Percentiles rank a stretch among this genome's conserved stretches.
Conservation (phyloP, 2,113 vertebrate genomes). For the Trichomycterus rosablanca region DNA sequence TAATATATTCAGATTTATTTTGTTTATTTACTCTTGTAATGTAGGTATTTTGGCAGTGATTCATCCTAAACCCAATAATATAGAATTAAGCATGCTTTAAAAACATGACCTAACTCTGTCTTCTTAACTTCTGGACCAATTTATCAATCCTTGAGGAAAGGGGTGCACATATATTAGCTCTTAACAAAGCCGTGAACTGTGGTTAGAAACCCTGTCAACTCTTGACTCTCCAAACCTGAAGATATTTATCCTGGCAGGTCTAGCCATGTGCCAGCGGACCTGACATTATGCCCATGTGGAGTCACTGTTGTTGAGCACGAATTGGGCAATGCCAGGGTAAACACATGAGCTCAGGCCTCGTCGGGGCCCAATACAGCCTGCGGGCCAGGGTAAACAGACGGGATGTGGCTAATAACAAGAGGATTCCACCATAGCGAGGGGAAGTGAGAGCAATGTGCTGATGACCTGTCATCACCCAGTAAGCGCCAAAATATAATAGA, state of each 20-base stretch:
- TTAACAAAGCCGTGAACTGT: slow-evolving; percentile 42
- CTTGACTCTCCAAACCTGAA: slow-evolving; percentile 44
- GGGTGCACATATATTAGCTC: slow-evolving; percentile 16
- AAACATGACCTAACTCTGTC: slow-evolving; percentile 10
- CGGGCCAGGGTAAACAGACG: slow-evolving; percentile 42
- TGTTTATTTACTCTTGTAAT: slow-evolving; percentile 1
- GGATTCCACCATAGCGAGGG: slow-evolving; percentile 37
- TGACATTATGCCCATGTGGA: slow-evolving; percentile 59
- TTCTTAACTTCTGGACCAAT: slow-evolving; percentile 27
- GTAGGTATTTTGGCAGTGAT: slow-evolving; percentile 18
- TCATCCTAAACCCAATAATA: background rate
- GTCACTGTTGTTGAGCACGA: slow-evolving; percentile 54
- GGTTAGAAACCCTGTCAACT: slow-evolving; percentile 42
- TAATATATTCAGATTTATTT: too few relatives aligned
- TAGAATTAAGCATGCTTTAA: too few relatives aligned
- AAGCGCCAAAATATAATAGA: slow-evolving; percentile 27
- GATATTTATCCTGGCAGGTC: slow-evolving; percentile 65
- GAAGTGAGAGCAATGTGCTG: slow-evolving; percentile 15
- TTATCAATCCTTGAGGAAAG: slow-evolving; percentile 20
- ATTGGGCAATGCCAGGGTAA: slow-evolving; percentile 59
- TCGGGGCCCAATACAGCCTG: slow-evolving; percentile 29
- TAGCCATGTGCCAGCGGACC: slow-evolving; percentile 43
- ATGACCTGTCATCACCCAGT: slow-evolving; percentile 36
- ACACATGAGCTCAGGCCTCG: slow-evolving; percentile 64
- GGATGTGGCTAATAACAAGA: slow-evolving; percentile 43